Percentiles rank a stretch among this genome's conserved stretches.
phyloP scores from a whole-genome alignment of 2,113 vertebrate genomes.

The Coregonus clupeaformis region DNA sequence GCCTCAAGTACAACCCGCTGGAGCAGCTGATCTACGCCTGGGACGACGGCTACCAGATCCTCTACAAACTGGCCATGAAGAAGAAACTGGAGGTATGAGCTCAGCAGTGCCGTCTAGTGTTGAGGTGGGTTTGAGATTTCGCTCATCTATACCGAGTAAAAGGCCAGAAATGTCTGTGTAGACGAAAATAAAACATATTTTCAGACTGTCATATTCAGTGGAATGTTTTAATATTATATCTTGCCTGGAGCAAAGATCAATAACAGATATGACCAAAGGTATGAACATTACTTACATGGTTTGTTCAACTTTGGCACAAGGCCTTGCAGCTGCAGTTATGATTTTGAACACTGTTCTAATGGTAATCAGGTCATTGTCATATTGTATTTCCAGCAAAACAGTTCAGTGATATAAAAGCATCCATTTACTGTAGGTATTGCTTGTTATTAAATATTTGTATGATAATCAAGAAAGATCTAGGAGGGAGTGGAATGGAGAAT shows the following conservation, averaged over 20 bases:
- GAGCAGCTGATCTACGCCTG: constrained; percentile 94
- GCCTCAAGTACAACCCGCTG: constrained; percentile 90
- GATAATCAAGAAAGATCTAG: neutral
- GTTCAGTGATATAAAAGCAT: neutral
- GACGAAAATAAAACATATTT: neutral
- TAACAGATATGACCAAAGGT: neutral
- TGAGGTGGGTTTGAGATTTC: too few species aligned
- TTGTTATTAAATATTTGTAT: neutral
- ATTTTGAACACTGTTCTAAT: neutral
- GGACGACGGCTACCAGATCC: constrained; percentile 96
- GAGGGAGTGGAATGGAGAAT: neutral
- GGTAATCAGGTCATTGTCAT: too few species aligned
- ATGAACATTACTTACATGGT: constrained; percentile 5
- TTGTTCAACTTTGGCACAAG: neutral
- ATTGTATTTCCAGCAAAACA: neutral
- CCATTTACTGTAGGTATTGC: neutral
- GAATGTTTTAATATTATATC: neutral
- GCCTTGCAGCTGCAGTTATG: neutral
- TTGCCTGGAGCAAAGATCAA: constrained; percentile 24
- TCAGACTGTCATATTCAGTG: neutral
- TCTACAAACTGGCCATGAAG: constrained; percentile 94
- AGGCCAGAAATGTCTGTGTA: too few species aligned
- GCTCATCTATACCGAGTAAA: too few species aligned
- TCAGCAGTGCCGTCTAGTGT: neutral
- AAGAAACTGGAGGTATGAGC: constrained; percentile 79